These are phyloP conservation scores for Drosophila helvetica DNA, from an alignment of 2,888 invertebrate species.

Conservation along the genomic window DNA sequence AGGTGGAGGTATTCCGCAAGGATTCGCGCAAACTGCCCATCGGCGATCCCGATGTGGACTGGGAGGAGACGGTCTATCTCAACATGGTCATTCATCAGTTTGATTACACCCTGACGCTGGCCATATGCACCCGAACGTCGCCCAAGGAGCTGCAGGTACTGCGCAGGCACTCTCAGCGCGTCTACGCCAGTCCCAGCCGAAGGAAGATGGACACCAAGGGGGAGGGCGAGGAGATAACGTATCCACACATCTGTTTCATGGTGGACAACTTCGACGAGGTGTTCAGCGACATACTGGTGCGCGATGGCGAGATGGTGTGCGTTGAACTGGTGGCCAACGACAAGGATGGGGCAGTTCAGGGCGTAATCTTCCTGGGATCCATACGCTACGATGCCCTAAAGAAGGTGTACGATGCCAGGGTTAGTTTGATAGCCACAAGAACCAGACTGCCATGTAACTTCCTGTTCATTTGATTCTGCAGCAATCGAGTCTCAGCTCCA, in stretches of 20 bases:
- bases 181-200: slow-evolving; percentile 98
- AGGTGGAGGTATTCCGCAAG: slow-evolving; percentile 98
- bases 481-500: slow-evolving; percentile 96
- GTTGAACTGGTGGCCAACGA: slow-evolving; percentile 98
- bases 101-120: slow-evolving; percentile 98
- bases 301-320: slow-evolving; percentile 99
- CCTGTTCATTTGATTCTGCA: slow-evolving; percentile 76
- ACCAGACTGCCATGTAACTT: not conserved
- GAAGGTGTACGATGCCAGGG: slow-evolving; percentile 97
- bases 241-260: slow-evolving; percentile 99
- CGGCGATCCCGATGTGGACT: slow-evolving; percentile 97
- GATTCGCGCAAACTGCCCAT: slow-evolving; percentile 98
- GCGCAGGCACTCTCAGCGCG: slow-evolving; percentile 95
- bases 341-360: slow-evolving; percentile 92
- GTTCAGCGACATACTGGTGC: slow-evolving; percentile 97
- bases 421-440: slow-evolving; percentile 85
- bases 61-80: slow-evolving; percentile 99
- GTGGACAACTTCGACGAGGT: slow-evolving; percentile 99
- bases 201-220: slow-evolving; percentile 99
- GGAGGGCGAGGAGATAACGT: slow-evolving; percentile 98
- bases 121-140: slow-evolving; percentile 98
- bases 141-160: slow-evolving; percentile 98
- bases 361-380: slow-evolving; percentile 98
- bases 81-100: slow-evolving; percentile 99
- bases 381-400: slow-evolving; percentile 98